Evolutionary conservation across 2,888 invertebrate species (phyloP), one percentile per base, ranked within the genome.

Genomic region (Phyto melanocephala): DNA sequence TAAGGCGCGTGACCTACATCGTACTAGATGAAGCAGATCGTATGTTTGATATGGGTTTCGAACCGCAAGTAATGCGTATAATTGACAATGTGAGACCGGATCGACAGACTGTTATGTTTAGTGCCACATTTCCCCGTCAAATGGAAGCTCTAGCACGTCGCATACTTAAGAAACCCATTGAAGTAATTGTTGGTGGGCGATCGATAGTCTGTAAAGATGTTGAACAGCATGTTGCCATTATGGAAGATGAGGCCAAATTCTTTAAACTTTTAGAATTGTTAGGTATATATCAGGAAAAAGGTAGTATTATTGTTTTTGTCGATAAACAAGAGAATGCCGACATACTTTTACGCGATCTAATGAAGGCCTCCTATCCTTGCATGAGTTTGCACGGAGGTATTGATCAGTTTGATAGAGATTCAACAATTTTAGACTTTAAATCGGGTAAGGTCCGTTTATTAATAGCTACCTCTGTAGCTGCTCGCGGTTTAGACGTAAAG

Each of bases 31-130:
- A 99, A 92, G 99, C 99, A 0, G 99, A 99, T 91, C 93, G 99
- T 50, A 99, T 99, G 99, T 99, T 99, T 90, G 99, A 99, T 90
- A 99, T 99, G 98, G 99, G 99, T 17, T 99, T 99, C 90, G 99
- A 99, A 80, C 91, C 91, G 24, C 91, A 91, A 84, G 91, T 91
- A 5, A 99, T 98, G 97, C 94, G 98, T 86, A 99, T 99, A 74
- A 96, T 99, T 86, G 99, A 99, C 90, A 99, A 99, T 90, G 96
- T 99, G 0, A 93, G 99, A 28, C 99, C 99, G 0, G 99, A 99
- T 91, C 92, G 99, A 62, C 99, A 99, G 92, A 99, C 99, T 0
- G 99, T 99, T 13, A 96, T 99, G 95, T 99, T 99, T 91, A 98
- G 98, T 86, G 99, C 99, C 0, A 99, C 99, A 0, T 99, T 99